These are phyloP conservation scores for Brachyhypopomus gauderio DNA, from an alignment of 2,113 vertebrate genomes.

Conservation along the genomic window DNA sequence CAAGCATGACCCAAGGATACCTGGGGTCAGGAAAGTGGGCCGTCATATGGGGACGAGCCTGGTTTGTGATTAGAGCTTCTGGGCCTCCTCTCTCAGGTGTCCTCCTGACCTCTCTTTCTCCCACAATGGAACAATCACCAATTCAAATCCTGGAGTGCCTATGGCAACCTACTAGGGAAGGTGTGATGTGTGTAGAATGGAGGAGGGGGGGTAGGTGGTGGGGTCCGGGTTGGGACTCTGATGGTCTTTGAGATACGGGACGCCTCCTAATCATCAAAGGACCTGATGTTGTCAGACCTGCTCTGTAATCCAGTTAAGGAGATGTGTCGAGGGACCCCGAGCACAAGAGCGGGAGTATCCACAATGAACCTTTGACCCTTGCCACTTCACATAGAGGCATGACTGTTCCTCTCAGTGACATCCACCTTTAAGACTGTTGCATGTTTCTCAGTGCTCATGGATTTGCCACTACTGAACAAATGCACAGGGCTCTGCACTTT, in stretches of 20 bases:
- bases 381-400: not conserved
- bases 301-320: constrained; percentile 71
- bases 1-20: constrained; percentile 55
- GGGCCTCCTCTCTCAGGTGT: not conserved
- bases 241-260: constrained; percentile 59
- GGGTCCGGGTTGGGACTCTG: constrained; percentile 29
- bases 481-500: not conserved
- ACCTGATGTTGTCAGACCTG: constrained; percentile 67
- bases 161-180: constrained; percentile 24
- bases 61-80: constrained; percentile 23
- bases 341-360: not conserved
- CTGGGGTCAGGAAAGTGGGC: not conserved
- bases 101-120: not conserved
- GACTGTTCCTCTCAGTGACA: too few species aligned
- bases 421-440: constrained; percentile 22
- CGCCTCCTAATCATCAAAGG: constrained; percentile 55
- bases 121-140: not conserved
- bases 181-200: constrained; percentile 59
- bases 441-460: constrained; percentile 59
- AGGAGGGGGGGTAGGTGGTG: constrained; percentile 15
- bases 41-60: not conserved
- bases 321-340: constrained; percentile 56
- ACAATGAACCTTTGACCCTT: not conserved
- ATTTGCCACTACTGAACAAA: constrained; percentile 34
- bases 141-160: not conserved